These are phyloP conservation scores for Calcarius ornatus DNA, from an alignment of 2,113 vertebrate genomes.

Conservation along the genomic window DNA sequence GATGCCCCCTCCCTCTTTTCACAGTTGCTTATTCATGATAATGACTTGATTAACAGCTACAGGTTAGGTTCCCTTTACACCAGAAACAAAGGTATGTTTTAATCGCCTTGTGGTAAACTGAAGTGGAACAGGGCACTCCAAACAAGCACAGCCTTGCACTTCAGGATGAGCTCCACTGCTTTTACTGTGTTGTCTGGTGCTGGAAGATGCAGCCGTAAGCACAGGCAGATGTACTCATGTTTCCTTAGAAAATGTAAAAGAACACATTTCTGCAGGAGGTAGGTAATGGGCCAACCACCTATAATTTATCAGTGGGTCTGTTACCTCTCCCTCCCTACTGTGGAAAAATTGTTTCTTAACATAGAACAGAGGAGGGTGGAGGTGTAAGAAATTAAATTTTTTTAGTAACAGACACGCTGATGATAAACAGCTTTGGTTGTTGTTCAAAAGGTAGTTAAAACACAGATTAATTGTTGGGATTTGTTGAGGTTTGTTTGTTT, in stretches of 20 bases:
- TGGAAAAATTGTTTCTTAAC: neutral
- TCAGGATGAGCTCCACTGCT: neutral
- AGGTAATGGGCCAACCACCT: neutral
- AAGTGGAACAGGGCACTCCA: neutral
- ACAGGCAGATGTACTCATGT: neutral
- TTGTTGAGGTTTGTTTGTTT: neutral
- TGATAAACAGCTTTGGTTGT: neutral
- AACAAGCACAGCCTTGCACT: neutral
- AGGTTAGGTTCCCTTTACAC: neutral
- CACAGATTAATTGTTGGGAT: neutral
- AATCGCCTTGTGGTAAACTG: neutral
- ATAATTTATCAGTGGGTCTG: neutral
- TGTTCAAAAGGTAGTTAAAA: neutral
- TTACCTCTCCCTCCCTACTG: neutral
- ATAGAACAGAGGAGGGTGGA: neutral
- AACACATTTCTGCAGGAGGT: neutral
- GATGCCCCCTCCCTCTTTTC: conserved; percentile 5
- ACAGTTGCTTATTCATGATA: conserved; percentile 13
- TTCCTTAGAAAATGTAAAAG: neutral
- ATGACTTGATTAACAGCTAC: neutral
- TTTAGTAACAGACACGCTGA: neutral
- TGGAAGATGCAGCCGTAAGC: neutral
- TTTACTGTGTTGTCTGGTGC: neutral
- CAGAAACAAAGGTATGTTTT: neutral
- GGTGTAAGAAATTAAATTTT: neutral